Evolutionary conservation across 1,140 invertebrate genomes (phyloP).

Genomic region (Drosophila sp.): DNA sequence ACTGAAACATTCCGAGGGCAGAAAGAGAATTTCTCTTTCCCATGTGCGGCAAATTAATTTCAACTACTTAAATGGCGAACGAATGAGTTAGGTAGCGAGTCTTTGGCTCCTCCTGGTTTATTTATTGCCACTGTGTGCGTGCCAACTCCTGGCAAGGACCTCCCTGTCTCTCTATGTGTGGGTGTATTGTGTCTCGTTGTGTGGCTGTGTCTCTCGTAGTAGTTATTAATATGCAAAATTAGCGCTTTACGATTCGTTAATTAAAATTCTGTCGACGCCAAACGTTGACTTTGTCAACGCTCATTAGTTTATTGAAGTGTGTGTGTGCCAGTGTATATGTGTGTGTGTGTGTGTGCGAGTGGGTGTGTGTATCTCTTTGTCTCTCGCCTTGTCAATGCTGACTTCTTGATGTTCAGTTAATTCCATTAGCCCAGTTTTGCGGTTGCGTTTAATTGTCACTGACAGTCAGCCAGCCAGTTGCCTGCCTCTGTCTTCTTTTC

Average conservation of each 20-base stretch:
- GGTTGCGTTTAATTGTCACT: slow-evolving; percentile 33
- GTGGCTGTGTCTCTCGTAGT: background rate
- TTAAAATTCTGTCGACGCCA: slow-evolving; percentile 69
- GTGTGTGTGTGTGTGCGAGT: background rate
- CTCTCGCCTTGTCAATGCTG: slow-evolving; percentile 25
- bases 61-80: slow-evolving; percentile 68
- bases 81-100: slow-evolving; percentile 26
- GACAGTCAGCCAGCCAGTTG: background rate
- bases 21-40: slow-evolving; percentile 1
- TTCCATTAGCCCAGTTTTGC: slow-evolving; percentile 54
- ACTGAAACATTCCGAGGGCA: slow-evolving; percentile 41
- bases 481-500: too few relatives aligned
- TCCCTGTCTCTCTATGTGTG: slow-evolving; percentile 12
- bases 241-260: slow-evolving; percentile 74
- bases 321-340: slow-evolving; percentile 3
- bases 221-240: slow-evolving; percentile 79
- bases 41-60: slow-evolving; percentile 72
- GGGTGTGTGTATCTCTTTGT: background rate
- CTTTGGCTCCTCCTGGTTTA: slow-evolving; percentile 47
- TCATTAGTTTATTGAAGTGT: slow-evolving; percentile 73
- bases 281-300: slow-evolving; percentile 59
- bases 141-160: slow-evolving; percentile 1
- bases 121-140: slow-evolving; percentile 67
- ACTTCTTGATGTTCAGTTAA: slow-evolving; percentile 19
- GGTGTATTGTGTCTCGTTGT: slow-evolving; percentile 15